A percentile compares a stretch with the other conserved stretches of the same genome.
Conservation (phyloP, 2,888 invertebrate species). For the Ophioninae sp. region DNA sequence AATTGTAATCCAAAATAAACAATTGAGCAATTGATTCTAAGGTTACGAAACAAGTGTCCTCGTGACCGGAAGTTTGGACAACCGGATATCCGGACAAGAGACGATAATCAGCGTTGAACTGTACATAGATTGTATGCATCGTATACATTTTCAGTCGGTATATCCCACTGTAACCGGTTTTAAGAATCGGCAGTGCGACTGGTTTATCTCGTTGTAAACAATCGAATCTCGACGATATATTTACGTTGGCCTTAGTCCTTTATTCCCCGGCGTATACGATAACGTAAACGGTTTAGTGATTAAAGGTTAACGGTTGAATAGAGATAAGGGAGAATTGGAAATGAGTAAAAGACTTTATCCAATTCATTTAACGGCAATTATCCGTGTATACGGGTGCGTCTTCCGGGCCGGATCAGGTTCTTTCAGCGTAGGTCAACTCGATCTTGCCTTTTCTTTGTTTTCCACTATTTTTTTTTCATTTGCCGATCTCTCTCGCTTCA, state of each 20-base stretch:
- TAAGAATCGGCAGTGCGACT: slow-evolving; percentile 49
- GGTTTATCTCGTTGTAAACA: slow-evolving; percentile 65
- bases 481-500: slow-evolving; percentile 26
- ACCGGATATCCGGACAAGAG: no score
- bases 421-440: slow-evolving; percentile 46
- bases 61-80: no score
- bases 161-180: slow-evolving; percentile 61
- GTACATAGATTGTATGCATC: not conserved
- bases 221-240: slow-evolving; percentile 68
- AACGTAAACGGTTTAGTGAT: slow-evolving; percentile 69
- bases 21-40: no score
- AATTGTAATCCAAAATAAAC: no score
- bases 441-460: not conserved
- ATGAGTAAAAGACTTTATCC: slow-evolving; percentile 64
- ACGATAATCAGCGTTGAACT: no score
- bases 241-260: slow-evolving; percentile 71
- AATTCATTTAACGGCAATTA: slow-evolving; percentile 68
- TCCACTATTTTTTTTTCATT: slow-evolving; percentile 28
- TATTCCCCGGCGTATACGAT: slow-evolving; percentile 47
- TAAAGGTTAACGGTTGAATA: slow-evolving; percentile 71
- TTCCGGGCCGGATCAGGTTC: slow-evolving; percentile 44
- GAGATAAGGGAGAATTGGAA: slow-evolving; percentile 70
- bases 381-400: slow-evolving; percentile 49
- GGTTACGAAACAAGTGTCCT: no score
- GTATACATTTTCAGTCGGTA: slow-evolving; percentile 1